Conservation (phyloP, 2,113 vertebrate genomes). For the Sakesphorus luctuosus region DNA sequence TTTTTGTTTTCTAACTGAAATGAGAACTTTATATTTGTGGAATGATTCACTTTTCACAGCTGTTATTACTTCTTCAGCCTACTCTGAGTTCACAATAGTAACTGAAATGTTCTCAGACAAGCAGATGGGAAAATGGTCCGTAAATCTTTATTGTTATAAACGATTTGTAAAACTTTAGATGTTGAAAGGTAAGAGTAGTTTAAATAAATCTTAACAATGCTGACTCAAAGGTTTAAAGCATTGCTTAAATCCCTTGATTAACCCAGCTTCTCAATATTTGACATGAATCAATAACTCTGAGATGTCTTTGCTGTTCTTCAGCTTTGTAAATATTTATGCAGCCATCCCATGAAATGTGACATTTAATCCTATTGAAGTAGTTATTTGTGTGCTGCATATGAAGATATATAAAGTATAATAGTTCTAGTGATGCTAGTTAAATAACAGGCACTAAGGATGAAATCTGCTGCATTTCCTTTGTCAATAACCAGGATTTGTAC, state of each 20-base stretch:
- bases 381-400: slow-evolving; percentile 1
- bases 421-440: slow-evolving; percentile 1
- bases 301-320: slow-evolving; percentile 28
- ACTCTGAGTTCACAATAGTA: background rate
- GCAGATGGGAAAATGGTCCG: background rate
- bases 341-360: background rate
- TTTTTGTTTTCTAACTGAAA: background rate
- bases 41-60: slow-evolving; percentile 38
- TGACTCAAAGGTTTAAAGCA: slow-evolving; percentile 5
- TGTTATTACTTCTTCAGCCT: slow-evolving; percentile 8
- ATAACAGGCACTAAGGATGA: background rate
- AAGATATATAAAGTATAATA: background rate
- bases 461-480: background rate
- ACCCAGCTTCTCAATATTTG: slow-evolving; percentile 44
- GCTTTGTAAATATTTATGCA: slow-evolving; percentile 18
- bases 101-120: slow-evolving; percentile 11
- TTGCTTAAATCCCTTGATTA: slow-evolving; percentile 53
- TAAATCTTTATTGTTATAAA: slow-evolving; percentile 15
- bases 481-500: background rate
- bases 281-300: slow-evolving; percentile 26
- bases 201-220: slow-evolving; percentile 24
- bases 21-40: background rate
- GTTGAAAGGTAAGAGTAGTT: slow-evolving; percentile 13
- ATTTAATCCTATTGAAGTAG: slow-evolving; percentile 38
- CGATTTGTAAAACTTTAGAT: background rate